Evolutionary conservation across 2,888 invertebrate genomes (phyloP).

Genomic region (Cacoxenus indagator): DNA sequence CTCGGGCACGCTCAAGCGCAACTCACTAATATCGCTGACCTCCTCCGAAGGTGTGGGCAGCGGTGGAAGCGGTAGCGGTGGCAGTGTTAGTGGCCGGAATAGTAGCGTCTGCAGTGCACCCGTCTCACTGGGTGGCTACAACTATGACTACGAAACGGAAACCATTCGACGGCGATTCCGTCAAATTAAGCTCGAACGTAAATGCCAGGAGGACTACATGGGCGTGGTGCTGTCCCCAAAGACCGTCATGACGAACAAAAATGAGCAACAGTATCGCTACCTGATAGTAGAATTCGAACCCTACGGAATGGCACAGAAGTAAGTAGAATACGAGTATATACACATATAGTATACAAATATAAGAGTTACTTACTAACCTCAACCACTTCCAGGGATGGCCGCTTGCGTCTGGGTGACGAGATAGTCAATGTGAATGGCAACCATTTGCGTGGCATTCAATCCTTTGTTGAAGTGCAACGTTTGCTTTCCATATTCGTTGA

Average conservation of each 20-base stretch:
- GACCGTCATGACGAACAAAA: slow-evolving; percentile 70
- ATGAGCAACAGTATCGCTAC: slow-evolving; percentile 76
- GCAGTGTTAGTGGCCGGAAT: slow-evolving; percentile 41
- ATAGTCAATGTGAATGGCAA: slow-evolving; percentile 90
- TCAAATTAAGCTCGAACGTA: slow-evolving; percentile 77
- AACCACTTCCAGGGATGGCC: slow-evolving; percentile 77
- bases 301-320: slow-evolving; percentile 76
- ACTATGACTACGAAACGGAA: slow-evolving; percentile 72
- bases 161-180: slow-evolving; percentile 76
- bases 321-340: slow-evolving; percentile 41
- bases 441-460: slow-evolving; percentile 81
- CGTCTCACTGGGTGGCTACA: slow-evolving; percentile 66
- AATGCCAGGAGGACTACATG: slow-evolving; percentile 77
- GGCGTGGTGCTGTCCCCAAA: slow-evolving; percentile 82
- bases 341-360: neutral
- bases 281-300: slow-evolving; percentile 77
- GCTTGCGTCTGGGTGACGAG: slow-evolving; percentile 88
- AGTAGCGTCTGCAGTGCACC: slow-evolving; percentile 66
- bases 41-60: slow-evolving; percentile 64
- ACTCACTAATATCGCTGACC: slow-evolving; percentile 65
- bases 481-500: slow-evolving; percentile 70
- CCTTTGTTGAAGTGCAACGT: slow-evolving; percentile 77
- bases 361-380: neutral
- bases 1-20: slow-evolving; percentile 66
- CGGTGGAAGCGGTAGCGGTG: slow-evolving; percentile 33